phyloP scores from a whole-genome alignment of 1,140 invertebrate genomes.

The Drosophila leontia region DNA sequence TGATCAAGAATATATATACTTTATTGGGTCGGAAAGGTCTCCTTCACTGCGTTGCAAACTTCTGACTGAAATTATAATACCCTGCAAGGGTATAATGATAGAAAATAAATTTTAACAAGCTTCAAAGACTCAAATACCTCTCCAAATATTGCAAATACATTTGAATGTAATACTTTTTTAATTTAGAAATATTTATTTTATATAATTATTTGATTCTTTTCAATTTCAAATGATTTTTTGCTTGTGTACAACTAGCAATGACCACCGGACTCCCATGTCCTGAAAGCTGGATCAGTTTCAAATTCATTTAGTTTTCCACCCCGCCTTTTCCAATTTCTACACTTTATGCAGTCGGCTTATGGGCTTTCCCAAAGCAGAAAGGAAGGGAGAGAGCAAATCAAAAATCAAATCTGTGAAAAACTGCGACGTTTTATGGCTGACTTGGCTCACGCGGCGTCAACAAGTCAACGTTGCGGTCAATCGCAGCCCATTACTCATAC shows the following conservation, averaged over 20 bases:
- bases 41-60: too few species aligned
- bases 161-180: too few species aligned
- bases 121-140: too few species aligned
- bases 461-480: conserved; percentile 61
- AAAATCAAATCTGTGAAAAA: conserved; percentile 37
- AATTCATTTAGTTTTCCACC: conserved; percentile 15
- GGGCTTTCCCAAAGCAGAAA: not conserved
- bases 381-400: conserved; percentile 5
- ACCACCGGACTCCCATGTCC: not conserved
- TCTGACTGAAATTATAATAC: too few species aligned
- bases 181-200: too few species aligned
- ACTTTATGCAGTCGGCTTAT: conserved; percentile 10
- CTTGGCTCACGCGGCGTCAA: conserved; percentile 42
- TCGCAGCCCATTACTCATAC: conserved; percentile 68
- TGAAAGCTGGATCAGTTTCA: conserved; percentile 6
- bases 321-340: conserved; percentile 30
- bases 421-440: conserved; percentile 53
- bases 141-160: too few species aligned
- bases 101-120: too few species aligned
- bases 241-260: conserved; percentile 3
- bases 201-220: not conserved
- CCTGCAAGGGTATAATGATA: too few species aligned
- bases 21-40: too few species aligned
- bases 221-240: not conserved
- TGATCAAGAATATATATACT: too few species aligned